Percentiles rank a stretch among this genome's conserved stretches.
Conservation (phyloP, 2,888 invertebrate genomes). For the Acrobasis suavella region DNA sequence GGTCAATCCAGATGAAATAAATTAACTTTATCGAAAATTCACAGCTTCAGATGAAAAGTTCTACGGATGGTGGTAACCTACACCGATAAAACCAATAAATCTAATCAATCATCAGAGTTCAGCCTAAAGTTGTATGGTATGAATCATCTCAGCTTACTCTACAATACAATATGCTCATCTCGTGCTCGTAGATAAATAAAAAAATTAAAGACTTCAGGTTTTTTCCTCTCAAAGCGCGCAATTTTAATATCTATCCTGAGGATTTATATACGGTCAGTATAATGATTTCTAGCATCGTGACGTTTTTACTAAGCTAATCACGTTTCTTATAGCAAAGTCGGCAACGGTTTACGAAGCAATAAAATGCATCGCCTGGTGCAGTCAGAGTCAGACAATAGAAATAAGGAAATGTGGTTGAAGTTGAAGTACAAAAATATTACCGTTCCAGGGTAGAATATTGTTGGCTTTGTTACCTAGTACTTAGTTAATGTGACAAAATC, state of each 20-base stretch:
- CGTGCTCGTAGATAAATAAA: too few relatives aligned
- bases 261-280: background rate
- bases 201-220: background rate
- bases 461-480: too few relatives aligned
- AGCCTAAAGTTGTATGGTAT: too few relatives aligned
- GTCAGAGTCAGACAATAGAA: background rate
- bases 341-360: constrained; percentile 6
- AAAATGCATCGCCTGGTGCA: constrained; percentile 14
- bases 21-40: too few relatives aligned
- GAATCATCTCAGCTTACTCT: too few relatives aligned
- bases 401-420: background rate
- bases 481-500: too few relatives aligned
- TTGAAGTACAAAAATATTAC: background rate
- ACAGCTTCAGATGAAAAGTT: too few relatives aligned
- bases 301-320: background rate
- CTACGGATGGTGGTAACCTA: too few relatives aligned
- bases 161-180: too few relatives aligned
- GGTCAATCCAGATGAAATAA: too few relatives aligned
- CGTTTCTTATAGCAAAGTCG: constrained; percentile 10
- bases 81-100: too few relatives aligned
- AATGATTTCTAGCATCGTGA: constrained; percentile 5
- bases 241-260: background rate
- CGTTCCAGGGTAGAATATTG: background rate
- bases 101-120: too few relatives aligned
- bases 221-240: background rate